Percentiles rank a stretch among this genome's conserved stretches.
These are phyloP conservation scores for Temnothorax curvispinosus DNA, from an alignment of 1,140 invertebrate species.

Conservation along the genomic window DNA sequence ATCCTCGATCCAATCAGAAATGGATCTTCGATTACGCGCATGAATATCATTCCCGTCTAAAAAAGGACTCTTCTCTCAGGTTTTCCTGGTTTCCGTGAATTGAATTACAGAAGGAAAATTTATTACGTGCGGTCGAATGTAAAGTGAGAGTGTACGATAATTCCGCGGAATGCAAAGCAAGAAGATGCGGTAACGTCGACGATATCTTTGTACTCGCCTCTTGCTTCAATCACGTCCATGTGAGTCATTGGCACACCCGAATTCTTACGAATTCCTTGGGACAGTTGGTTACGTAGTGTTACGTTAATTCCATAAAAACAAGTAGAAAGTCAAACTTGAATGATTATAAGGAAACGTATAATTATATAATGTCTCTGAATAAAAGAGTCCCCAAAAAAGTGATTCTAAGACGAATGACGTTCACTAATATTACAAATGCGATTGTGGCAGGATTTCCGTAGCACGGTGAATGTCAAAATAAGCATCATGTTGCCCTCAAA, in stretches of 20 bases:
- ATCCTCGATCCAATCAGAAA: background rate
- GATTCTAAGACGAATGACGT: background rate
- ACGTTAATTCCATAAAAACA: background rate
- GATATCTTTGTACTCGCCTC: background rate
- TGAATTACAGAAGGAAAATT: conserved; percentile 20
- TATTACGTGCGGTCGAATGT: background rate
- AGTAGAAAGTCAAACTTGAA: background rate
- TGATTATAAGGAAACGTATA: background rate
- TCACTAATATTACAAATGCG: background rate
- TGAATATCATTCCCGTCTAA: background rate
- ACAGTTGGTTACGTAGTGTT: background rate
- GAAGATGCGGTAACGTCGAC: background rate
- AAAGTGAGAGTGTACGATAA: background rate
- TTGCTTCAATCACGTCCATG: background rate
- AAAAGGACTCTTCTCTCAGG: background rate
- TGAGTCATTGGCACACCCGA: background rate
- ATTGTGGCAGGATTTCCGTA: background rate
- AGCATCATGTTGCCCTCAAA: background rate
- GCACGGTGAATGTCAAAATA: background rate
- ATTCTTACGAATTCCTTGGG: background rate
- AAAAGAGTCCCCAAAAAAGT: background rate
- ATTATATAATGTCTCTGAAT: background rate
- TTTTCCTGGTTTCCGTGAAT: conserved; percentile 37
- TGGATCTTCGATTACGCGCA: background rate
- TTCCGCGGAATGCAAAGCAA: conserved; percentile 5